Conservation (phyloP, 2,113 vertebrate species). For the Pipa parva region DNA sequence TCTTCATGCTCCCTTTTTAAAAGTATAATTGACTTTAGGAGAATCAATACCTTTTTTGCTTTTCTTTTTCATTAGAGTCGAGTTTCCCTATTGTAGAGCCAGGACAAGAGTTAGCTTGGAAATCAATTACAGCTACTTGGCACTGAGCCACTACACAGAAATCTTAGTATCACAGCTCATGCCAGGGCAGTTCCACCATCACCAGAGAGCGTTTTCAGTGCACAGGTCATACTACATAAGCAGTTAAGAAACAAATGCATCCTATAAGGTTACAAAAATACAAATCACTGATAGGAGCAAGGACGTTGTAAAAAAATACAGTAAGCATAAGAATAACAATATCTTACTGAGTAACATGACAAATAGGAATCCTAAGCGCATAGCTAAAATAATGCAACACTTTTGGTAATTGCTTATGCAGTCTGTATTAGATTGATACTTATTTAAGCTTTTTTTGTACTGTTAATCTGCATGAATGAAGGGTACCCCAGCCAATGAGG, state of each 20-base stretch:
- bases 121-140: slow-evolving; percentile 65
- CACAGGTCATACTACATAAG: slow-evolving; percentile 2
- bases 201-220: background rate
- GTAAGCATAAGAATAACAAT: too few species aligned
- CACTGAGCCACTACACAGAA: slow-evolving; percentile 46
- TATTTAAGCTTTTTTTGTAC: too few species aligned
- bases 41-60: slow-evolving; percentile 53
- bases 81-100: slow-evolving; percentile 65
- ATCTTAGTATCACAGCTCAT: slow-evolving; percentile 50
- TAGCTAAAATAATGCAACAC: too few species aligned
- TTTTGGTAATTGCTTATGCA: too few species aligned
- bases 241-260: background rate
- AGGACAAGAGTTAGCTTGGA: slow-evolving; percentile 63
- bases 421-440: too few species aligned
- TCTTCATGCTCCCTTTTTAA: background rate
- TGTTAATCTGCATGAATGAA: too few species aligned
- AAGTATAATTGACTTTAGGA: slow-evolving; percentile 26
- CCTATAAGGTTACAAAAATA: too few species aligned
- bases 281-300: too few species aligned
- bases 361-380: too few species aligned
- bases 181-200: slow-evolving; percentile 9
- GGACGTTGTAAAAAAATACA: too few species aligned
- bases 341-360: too few species aligned
- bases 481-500: too few species aligned
- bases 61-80: slow-evolving; percentile 52